Conservation (phyloP, 2,113 vertebrate genomes). For the Globicephala melas region DNA sequence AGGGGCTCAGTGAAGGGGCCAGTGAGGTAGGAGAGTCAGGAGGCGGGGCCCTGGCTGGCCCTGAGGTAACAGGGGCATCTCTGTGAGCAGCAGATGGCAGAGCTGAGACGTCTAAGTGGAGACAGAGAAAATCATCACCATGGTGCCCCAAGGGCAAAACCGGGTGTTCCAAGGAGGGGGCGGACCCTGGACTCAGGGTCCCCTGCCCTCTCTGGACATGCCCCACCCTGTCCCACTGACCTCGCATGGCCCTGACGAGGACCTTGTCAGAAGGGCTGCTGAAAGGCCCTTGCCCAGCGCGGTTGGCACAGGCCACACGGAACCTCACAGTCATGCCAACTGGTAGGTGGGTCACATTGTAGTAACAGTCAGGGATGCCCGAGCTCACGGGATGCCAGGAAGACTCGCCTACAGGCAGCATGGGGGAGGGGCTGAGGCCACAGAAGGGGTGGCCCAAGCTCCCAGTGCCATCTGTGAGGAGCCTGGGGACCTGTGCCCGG, state of each 20-base stretch:
- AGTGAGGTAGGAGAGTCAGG: slow-evolving; percentile 76
- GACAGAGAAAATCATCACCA: not conserved
- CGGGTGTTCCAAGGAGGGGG: not conserved
- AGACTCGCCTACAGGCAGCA: slow-evolving; percentile 84
- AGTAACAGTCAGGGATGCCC: slow-evolving; percentile 93
- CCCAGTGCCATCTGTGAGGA: not conserved
- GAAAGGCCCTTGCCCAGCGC: slow-evolving; percentile 96
- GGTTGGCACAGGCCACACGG: slow-evolving; percentile 96
- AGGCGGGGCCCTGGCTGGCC: slow-evolving; percentile 50
- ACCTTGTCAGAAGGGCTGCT: slow-evolving; percentile 90
- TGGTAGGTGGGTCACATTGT: slow-evolving; percentile 92
- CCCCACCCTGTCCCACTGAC: slow-evolving; percentile 72
- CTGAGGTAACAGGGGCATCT: slow-evolving; percentile 73
- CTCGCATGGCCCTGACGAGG: slow-evolving; percentile 82
- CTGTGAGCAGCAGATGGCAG: slow-evolving; percentile 78
- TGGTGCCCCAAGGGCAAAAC: not conserved
- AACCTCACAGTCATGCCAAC: slow-evolving; percentile 85
- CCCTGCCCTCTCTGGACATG: not conserved
- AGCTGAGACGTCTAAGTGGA: slow-evolving; percentile 81
- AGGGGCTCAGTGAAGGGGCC: not conserved
- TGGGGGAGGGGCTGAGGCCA: not conserved
- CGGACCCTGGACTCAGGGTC: not conserved
- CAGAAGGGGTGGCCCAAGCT: not conserved
- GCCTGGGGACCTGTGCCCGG: not conserved
- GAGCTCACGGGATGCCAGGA: slow-evolving; percentile 92